phyloP scores from a whole-genome alignment of 2,888 invertebrate species.

The Ochlodes sylvanus region DNA sequence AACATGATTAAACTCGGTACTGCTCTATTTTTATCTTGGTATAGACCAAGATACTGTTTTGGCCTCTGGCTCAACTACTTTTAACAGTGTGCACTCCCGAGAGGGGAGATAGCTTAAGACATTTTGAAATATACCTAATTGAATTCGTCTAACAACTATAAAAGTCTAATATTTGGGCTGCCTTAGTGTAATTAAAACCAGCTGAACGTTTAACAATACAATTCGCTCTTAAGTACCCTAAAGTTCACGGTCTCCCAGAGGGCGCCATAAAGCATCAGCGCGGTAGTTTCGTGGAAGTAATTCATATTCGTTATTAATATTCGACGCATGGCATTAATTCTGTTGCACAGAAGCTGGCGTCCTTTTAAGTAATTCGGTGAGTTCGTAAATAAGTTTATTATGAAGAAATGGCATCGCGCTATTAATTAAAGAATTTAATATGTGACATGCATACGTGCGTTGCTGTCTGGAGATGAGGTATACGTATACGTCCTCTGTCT shows the following conservation, averaged over 20 bases:
- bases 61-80: no score
- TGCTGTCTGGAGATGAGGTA: not conserved
- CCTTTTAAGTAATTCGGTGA: conserved; percentile 26
- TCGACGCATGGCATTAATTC: conserved; percentile 27
- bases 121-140: no score
- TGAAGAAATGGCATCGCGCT: conserved; percentile 13
- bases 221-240: conserved; percentile 20
- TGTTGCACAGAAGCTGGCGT: conserved; percentile 27
- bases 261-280: conserved; percentile 12
- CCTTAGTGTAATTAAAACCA: no score
- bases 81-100: no score
- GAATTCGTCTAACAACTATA: no score
- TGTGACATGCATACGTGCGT: not conserved
- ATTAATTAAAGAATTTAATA: conserved; percentile 19
- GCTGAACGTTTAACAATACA: not conserved
- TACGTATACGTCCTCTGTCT: not conserved
- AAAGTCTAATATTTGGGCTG: no score
- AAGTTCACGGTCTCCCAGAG: conserved; percentile 36
- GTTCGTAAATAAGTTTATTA: conserved; percentile 35
- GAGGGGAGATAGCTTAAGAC: no score
- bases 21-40: no score
- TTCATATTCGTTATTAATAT: conserved; percentile 36
- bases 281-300: conserved; percentile 27
- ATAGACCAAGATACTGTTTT: no score
- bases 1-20: no score